Percentiles rank a stretch among this genome's conserved stretches.
Evolutionary conservation across 2,888 invertebrate genomes (phyloP).

Genomic region (Leptura quadrifasciata): DNA sequence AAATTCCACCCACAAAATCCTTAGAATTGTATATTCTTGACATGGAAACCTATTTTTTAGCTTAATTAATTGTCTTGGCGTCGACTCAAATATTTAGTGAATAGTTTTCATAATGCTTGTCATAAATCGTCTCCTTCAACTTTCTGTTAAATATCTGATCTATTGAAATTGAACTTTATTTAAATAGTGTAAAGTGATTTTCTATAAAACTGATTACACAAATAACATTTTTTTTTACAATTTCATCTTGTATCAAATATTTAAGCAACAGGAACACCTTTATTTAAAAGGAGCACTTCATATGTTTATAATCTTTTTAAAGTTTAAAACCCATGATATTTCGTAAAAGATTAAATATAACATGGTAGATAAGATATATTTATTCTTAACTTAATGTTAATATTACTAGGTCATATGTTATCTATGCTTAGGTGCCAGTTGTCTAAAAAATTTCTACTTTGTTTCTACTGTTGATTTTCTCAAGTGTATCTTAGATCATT

Average conservation of each 20-base stretch:
- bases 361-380: constrained; percentile 40
- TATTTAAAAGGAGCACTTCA: constrained; percentile 35
- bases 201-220: neutral
- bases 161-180: neutral
- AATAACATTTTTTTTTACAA: neutral
- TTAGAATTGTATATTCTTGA: neutral
- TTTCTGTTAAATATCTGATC: neutral
- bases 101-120: neutral
- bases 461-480: constrained; percentile 17
- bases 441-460: constrained; percentile 40
- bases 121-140: neutral
- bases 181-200: neutral
- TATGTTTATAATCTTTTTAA: constrained; percentile 32
- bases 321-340: constrained; percentile 36
- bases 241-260: neutral
- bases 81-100: neutral
- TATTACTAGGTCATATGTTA: constrained; percentile 59
- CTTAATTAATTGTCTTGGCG: neutral
- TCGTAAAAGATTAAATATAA: constrained; percentile 43
- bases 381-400: constrained; percentile 43
- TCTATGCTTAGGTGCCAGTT: constrained; percentile 55
- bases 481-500: neutral
- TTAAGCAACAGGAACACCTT: neutral
- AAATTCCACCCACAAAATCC: too few relatives aligned
- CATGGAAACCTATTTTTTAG: neutral